Conservation (phyloP, 2,797 vertebrate genomes). For the Pteronotus mesoamericanus region DNA sequence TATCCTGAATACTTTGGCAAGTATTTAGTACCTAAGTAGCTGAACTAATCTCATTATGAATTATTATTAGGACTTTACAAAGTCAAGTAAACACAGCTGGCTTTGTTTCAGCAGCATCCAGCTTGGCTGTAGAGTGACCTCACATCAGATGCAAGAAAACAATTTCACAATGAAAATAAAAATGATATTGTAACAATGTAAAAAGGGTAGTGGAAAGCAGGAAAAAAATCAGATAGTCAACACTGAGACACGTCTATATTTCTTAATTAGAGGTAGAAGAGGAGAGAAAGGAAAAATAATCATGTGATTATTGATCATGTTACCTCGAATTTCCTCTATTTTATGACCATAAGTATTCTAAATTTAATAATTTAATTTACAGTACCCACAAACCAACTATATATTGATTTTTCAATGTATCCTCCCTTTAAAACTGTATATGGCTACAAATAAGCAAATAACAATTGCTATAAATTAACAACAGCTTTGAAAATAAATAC, state of each 20-base stretch:
- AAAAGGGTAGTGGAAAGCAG: neutral
- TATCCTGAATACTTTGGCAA: slow-evolving; percentile 55
- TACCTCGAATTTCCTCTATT: slow-evolving; percentile 43
- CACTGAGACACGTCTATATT: neutral
- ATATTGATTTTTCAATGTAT: neutral
- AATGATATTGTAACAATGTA: slow-evolving; percentile 11
- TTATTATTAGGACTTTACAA: slow-evolving; percentile 16
- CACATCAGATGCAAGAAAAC: slow-evolving; percentile 26
- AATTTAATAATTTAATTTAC: slow-evolving; percentile 46
- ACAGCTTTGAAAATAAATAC: neutral
- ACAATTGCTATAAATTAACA: neutral
- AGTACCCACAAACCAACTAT: neutral
- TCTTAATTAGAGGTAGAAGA: slow-evolving; percentile 7
- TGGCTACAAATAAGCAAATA: slow-evolving; percentile 2
- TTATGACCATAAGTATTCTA: neutral
- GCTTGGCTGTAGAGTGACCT: neutral
- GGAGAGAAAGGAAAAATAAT: slow-evolving; percentile 29
- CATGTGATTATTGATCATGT: neutral
- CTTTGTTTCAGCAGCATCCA: slow-evolving; percentile 51
- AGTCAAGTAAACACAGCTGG: slow-evolving; percentile 57
- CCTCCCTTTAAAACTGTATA: neutral
- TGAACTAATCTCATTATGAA: slow-evolving; percentile 54
- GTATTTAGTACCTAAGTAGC: slow-evolving; percentile 50
- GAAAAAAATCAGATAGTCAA: neutral
- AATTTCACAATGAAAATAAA: slow-evolving; percentile 10